Conservation (phyloP, 2,113 vertebrate genomes). For the Semicossyphus pulcher region DNA sequence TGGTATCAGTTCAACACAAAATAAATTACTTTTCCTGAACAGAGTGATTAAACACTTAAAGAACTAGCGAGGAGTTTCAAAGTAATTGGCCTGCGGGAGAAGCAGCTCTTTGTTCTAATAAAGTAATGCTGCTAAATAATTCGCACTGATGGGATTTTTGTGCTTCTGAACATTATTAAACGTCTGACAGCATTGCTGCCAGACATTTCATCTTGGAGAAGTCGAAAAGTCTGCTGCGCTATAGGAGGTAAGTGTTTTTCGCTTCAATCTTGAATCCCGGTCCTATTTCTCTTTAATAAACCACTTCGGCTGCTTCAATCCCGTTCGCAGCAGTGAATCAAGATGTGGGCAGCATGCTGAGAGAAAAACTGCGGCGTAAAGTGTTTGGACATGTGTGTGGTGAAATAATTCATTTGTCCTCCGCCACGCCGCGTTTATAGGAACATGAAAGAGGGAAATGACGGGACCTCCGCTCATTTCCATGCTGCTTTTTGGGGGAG, state of each 20-base stretch:
- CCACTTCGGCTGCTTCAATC: constrained; percentile 7
- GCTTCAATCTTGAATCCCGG: constrained; percentile 2
- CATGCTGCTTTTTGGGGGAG: constrained; percentile 14
- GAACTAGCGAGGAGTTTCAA: constrained; percentile 1
- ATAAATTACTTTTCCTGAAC: constrained; percentile 27
- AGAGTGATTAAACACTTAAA: constrained; percentile 23
- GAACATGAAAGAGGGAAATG: constrained; percentile 44
- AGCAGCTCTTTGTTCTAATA: constrained; percentile 41
- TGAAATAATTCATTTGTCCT: constrained; percentile 46
- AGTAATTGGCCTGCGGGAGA: constrained; percentile 27
- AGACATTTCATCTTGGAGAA: constrained; percentile 12
- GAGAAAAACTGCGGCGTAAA: constrained; percentile 1
- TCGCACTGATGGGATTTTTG: constrained; percentile 12
- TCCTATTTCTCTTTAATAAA: constrained; percentile 26
- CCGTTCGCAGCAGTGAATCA: constrained; percentile 1
- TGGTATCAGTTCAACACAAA: constrained; percentile 4
- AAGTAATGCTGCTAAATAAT: constrained; percentile 20
- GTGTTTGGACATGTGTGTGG: not conserved
- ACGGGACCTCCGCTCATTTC: constrained; percentile 43
- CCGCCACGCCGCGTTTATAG: constrained; percentile 6
- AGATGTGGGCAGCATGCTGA: not conserved
- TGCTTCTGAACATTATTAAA: constrained; percentile 14
- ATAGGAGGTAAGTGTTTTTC: not conserved
- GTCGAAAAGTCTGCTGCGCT: not conserved
- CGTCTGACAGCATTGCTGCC: not conserved